Evolutionary conservation across 2,888 invertebrate species (phyloP).

Genomic region (Microctonus hyperodae): DNA sequence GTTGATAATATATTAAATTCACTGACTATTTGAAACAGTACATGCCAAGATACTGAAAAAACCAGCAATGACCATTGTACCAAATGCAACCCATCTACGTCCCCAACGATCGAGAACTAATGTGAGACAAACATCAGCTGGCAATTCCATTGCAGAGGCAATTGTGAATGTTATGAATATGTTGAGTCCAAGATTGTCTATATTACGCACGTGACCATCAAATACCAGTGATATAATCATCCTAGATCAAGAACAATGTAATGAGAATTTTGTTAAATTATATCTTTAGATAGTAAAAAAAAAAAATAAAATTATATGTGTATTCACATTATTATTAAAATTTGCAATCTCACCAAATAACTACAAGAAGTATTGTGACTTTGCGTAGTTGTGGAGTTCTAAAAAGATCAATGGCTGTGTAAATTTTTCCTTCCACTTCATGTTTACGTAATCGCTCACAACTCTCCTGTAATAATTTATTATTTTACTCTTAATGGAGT

Average conservation of each 20-base stretch:
- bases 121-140: slow-evolving; percentile 83
- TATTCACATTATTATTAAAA: too few species aligned
- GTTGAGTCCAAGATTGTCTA: slow-evolving; percentile 81
- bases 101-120: slow-evolving; percentile 82
- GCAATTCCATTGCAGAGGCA: slow-evolving; percentile 83
- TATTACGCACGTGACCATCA: slow-evolving; percentile 88
- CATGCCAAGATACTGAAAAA: slow-evolving; percentile 82
- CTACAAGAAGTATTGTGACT: slow-evolving; percentile 78
- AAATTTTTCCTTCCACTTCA: slow-evolving; percentile 73
- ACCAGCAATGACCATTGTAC: slow-evolving; percentile 82
- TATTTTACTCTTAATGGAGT: neutral
- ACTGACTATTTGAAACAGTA: slow-evolving; percentile 74
- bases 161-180: slow-evolving; percentile 87
- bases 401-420: slow-evolving; percentile 84
- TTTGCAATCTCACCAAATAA: slow-evolving; percentile 72
- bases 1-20: neutral
- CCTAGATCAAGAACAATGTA: slow-evolving; percentile 51
- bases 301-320: neutral
- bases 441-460: slow-evolving; percentile 75
- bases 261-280: slow-evolving; percentile 10
- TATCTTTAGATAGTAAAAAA: neutral
- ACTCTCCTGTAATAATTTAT: slow-evolving; percentile 48
- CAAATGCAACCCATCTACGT: slow-evolving; percentile 83
- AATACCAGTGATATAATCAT: slow-evolving; percentile 89
- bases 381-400: slow-evolving; percentile 78